phyloP scores from a whole-genome alignment of 1,140 invertebrate species.

The Calosoma granatense region DNA sequence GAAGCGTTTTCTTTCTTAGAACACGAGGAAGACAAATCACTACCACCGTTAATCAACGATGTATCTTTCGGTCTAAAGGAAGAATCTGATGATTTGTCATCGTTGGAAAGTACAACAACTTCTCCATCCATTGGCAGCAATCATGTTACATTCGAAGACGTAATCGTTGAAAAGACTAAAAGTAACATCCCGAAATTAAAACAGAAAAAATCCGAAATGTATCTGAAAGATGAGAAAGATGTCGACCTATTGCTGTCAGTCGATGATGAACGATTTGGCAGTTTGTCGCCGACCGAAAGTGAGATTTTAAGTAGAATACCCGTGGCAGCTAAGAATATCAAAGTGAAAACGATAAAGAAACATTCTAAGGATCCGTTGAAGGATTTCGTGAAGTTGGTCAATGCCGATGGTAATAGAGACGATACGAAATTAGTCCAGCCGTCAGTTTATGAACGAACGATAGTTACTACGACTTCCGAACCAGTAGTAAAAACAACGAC shows the following conservation, averaged over 20 bases:
- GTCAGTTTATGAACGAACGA: conserved; percentile 29
- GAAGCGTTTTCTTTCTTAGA: conserved; percentile 33
- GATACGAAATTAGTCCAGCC: conserved; percentile 20
- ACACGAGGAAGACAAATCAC: conserved; percentile 21
- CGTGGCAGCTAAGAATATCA: conserved; percentile 21
- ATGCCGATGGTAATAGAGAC: conserved; percentile 36
- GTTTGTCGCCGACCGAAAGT: conserved; percentile 20
- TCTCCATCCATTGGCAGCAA: neutral
- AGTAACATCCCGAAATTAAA: conserved; percentile 24
- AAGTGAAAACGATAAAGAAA: conserved; percentile 37
- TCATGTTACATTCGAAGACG: neutral
- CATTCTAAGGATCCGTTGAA: conserved; percentile 35
- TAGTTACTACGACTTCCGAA: conserved; percentile 31
- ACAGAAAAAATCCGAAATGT: conserved; percentile 18
- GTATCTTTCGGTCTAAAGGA: conserved; percentile 18
- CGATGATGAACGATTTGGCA: neutral
- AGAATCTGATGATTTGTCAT: conserved; percentile 15
- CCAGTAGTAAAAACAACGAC: conserved; percentile 34
- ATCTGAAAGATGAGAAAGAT: conserved; percentile 18
- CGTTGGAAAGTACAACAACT: conserved; percentile 11
- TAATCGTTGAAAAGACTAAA: neutral
- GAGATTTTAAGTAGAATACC: conserved; percentile 32
- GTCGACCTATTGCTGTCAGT: conserved; percentile 14
- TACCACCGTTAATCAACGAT: conserved; percentile 5
- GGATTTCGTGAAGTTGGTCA: conserved; percentile 30